These are phyloP conservation scores for Pogonomyrmex californicus DNA, from an alignment of 1,140 invertebrate species.

Conservation along the genomic window DNA sequence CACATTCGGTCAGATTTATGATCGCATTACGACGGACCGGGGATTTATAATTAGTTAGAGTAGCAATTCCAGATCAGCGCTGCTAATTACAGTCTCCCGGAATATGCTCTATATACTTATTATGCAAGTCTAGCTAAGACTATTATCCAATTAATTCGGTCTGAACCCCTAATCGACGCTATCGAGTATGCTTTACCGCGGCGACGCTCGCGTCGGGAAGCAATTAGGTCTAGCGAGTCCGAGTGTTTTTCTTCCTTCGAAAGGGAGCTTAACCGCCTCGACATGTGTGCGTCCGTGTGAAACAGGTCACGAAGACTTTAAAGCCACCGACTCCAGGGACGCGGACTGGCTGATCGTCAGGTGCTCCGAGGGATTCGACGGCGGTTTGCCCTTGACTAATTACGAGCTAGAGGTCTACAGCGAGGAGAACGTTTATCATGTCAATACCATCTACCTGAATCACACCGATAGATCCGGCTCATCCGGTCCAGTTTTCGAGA, in stretches of 20 bases:
- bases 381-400: conserved; percentile 93
- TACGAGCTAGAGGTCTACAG: conserved; percentile 92
- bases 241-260: conserved; percentile 55
- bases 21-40: neutral
- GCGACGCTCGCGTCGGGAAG: conserved; percentile 23
- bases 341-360: conserved; percentile 91
- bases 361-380: conserved; percentile 94
- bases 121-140: conserved; percentile 30
- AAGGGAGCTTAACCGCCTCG: conserved; percentile 25
- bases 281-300: conserved; percentile 37
- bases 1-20: conserved; percentile 17
- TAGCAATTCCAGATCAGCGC: neutral
- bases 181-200: conserved; percentile 19
- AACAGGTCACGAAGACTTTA: conserved; percentile 89
- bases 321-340: conserved; percentile 92
- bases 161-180: conserved; percentile 31
- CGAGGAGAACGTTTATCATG: conserved; percentile 81
- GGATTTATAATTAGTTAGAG: conserved; percentile 21
- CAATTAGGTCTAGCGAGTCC: conserved; percentile 53
- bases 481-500: conserved; percentile 89
- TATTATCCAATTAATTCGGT: conserved; percentile 57
- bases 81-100: conserved; percentile 7
- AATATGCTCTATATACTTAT: neutral
- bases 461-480: conserved; percentile 74
- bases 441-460: conserved; percentile 81